Evolutionary conservation across 2,113 vertebrate species (phyloP), one percentile per base, ranked within the genome.

Genomic region (Gyps fulvus): DNA sequence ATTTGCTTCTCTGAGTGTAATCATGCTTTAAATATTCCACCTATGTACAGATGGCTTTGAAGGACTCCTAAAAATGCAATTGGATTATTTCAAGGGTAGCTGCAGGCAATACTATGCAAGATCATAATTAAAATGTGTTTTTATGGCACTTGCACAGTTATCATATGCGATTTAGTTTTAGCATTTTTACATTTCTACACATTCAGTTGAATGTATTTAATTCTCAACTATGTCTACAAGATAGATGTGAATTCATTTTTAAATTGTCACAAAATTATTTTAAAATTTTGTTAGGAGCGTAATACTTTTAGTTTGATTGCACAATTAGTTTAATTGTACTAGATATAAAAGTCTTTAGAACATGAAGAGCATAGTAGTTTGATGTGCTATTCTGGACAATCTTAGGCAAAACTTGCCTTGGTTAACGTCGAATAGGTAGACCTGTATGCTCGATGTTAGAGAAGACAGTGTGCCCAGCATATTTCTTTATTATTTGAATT

Each of bases 351-450:
- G n/a, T 58, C 43, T 45, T 26, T 22, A 47, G 20, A 40, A 36
- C 36, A 40, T 0, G 3, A 27, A 57, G 58, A 66, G 20, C 6
- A 6, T 0, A 22, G 27, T 2, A 15, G 20, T 34, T 25, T 58
- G 45, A 31, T 0, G 1, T 26, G 84, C 13, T 85, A 13, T 17
- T 69, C 88, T 72, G 36, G 67, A 47, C 29, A 78, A 55, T 9
- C 29, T 32, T 11, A 66, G 59, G 13, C 36, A 73, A 61, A 70
- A 70, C 0, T 5, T 52, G 15, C 72, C 70, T 65, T 21, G 55
- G 18, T 52, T 58, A 61, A 47, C 38, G 31, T 8, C 1, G 1
- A 32, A 26, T 3, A 5, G 7, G 25, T 7, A 59, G 55, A 23
- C 8, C 43, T 58, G 38, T 5, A 36, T 5, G 19, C 49, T 63